Base-by-base conservation (phyloP, 2,888 invertebrate species). In the Chalcis sispes region DNA sequence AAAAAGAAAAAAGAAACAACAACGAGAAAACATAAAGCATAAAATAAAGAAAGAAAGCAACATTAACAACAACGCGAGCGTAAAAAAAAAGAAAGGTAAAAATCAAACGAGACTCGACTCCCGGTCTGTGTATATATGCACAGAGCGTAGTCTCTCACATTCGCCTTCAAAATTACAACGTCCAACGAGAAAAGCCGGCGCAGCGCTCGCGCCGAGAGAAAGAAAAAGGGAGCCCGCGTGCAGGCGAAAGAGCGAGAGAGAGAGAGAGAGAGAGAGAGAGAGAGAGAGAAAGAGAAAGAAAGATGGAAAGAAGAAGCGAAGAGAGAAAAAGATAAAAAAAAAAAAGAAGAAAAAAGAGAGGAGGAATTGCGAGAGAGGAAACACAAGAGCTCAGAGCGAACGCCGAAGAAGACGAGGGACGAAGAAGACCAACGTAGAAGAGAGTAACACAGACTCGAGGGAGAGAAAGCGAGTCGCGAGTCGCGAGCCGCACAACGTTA, bases 91-190 rank as follows among this genome's bases (percentile, higher is more conserved):
- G 15, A 20, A 40, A 29, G 32, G 29, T 4, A 25, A 52, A 42
- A 56, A 67, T 20, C 18, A 64, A 64, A 50, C 0, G 48, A 40
- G 13, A 36, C 13, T 56, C 5, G 29, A 36, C 5, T 29, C 25
- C 32, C 18, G 0, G 20, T 36, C 42, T 61, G n/a, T n/a, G n/a
- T n/a, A n/a, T 61, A 25, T 25, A 59, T 42, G 52, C 29, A 4
- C 32, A 10, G 25, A 62, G 27, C 20, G 48, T n/a, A n/a, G n/a
- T n/a, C n/a, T 50, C 56, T 65, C 65, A 27, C 65, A 15, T 20
- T 46, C 62, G 59, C 46, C 67, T 74, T 62, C 61, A 62, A 74
- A 74, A 69, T 74, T 75, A 64, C 75, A 75, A 64, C 58, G 65
- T 71, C 54, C 71, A 54, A n/a, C n/a, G 62, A 62, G 71, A 71